Evolutionary conservation across 2,113 vertebrate species (phyloP).

Genomic region (Camelus dromedarius): DNA sequence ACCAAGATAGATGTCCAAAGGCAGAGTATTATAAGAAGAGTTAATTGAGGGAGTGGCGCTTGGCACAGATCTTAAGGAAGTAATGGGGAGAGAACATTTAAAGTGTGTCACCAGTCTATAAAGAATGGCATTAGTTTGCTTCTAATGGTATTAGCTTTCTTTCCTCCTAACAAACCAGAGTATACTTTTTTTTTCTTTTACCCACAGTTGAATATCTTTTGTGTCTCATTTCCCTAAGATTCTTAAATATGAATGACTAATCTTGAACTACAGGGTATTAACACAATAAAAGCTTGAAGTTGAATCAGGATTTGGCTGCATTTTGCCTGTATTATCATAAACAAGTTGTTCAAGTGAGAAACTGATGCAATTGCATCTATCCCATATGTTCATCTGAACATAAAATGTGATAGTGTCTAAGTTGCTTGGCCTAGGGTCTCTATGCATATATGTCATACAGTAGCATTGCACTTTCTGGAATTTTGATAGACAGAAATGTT

Average conservation of each 20-base stretch:
- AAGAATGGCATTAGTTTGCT: neutral
- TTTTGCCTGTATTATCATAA: neutral
- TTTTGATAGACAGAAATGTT: neutral
- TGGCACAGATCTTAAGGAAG: neutral
- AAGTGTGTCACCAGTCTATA: neutral
- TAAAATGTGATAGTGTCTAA: neutral
- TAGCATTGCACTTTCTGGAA: neutral
- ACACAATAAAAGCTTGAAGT: neutral
- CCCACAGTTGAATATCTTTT: neutral
- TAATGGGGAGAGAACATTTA: neutral
- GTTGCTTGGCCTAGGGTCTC: accelerated
- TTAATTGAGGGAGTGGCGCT: neutral
- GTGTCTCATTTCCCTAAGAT: neutral
- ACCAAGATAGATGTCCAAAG: neutral
- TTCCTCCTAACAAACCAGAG: neutral
- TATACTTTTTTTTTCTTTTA: neutral
- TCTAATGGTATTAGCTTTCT: neutral
- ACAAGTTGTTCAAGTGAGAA: neutral
- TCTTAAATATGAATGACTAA: neutral
- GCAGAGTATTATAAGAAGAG: neutral
- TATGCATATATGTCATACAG: neutral
- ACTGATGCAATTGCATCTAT: neutral
- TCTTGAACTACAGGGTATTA: neutral
- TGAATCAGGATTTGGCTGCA: neutral
- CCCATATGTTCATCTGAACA: neutral